Conservation (phyloP, 1,140 invertebrate species). For the Drosophila ercepeae region DNA sequence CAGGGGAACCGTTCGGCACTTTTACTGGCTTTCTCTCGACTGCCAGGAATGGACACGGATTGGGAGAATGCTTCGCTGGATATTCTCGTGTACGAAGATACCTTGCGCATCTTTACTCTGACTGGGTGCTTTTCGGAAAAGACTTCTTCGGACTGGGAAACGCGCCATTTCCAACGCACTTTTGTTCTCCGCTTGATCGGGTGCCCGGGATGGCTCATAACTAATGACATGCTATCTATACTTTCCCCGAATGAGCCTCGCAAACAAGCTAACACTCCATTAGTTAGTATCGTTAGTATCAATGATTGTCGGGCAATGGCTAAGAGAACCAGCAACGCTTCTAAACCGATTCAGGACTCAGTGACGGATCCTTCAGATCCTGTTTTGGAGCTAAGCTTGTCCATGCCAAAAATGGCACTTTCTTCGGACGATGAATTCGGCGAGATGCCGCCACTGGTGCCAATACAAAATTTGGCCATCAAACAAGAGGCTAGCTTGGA, state of each 20-base stretch:
- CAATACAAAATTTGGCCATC: neutral
- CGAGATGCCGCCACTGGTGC: constrained; percentile 12
- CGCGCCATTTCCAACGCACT: constrained; percentile 15
- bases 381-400: constrained; percentile 9
- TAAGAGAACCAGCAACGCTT: neutral
- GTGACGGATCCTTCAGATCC: constrained; percentile 1
- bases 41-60: constrained; percentile 16
- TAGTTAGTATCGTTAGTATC: neutral
- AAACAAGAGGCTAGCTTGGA: constrained; percentile 1
- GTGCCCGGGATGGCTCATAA: constrained; percentile 28
- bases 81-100: neutral
- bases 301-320: neutral
- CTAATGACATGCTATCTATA: constrained; percentile 35
- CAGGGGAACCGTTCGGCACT: constrained; percentile 7
- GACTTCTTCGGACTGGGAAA: neutral
- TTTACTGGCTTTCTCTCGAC: constrained; percentile 12
- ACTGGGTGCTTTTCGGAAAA: constrained; percentile 17
- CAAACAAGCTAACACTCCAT: neutral
- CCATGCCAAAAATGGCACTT: constrained; percentile 15
- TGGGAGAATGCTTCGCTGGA: neutral
- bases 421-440: neutral
- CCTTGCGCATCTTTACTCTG: constrained; percentile 12
- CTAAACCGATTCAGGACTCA: no score
- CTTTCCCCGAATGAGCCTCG: neutral
- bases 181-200: constrained; percentile 13